These are phyloP conservation scores for Volucella inanis DNA, from an alignment of 2,888 invertebrate species.

Conservation along the genomic window DNA sequence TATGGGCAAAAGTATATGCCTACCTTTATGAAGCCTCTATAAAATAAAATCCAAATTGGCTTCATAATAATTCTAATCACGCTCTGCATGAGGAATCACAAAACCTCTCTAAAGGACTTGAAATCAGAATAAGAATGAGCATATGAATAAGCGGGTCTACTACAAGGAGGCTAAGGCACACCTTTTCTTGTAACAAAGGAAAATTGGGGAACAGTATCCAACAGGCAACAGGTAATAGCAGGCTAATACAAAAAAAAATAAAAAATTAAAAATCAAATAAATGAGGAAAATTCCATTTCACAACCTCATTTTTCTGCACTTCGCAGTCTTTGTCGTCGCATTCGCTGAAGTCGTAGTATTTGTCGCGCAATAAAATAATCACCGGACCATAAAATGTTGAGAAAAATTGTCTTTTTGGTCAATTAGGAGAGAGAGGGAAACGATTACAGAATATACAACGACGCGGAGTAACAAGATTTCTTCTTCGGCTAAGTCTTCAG, in stretches of 20 bases:
- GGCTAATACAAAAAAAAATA: background rate
- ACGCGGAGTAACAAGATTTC: slow-evolving; percentile 26
- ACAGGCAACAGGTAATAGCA: background rate
- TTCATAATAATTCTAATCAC: slow-evolving; percentile 74
- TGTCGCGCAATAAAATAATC: slow-evolving; percentile 70
- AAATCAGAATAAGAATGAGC: slow-evolving; percentile 35
- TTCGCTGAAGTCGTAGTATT: slow-evolving; percentile 28
- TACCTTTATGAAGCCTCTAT: slow-evolving; percentile 38
- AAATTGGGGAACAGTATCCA: slow-evolving; percentile 53
- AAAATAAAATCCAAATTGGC: slow-evolving; percentile 48
- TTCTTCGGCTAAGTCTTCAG: slow-evolving; percentile 26
- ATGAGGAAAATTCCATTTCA: slow-evolving; percentile 66
- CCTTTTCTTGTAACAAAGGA: slow-evolving; percentile 65
- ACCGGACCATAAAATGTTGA: slow-evolving; percentile 60
- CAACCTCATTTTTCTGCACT: slow-evolving; percentile 64
- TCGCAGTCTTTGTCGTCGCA: slow-evolving; percentile 34
- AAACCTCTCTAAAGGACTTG: background rate
- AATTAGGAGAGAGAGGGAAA: slow-evolving; percentile 66
- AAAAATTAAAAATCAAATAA: background rate
- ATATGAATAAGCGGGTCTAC: background rate
- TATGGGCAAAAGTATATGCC: slow-evolving; percentile 14
- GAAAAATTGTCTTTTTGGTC: slow-evolving; percentile 67
- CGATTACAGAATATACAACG: slow-evolving; percentile 58
- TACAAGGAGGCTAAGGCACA: slow-evolving; percentile 30
- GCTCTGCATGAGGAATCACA: slow-evolving; percentile 10